Evolutionary conservation across 2,888 invertebrate genomes (phyloP).

Genomic region (Dermolepida albohirtum): DNA sequence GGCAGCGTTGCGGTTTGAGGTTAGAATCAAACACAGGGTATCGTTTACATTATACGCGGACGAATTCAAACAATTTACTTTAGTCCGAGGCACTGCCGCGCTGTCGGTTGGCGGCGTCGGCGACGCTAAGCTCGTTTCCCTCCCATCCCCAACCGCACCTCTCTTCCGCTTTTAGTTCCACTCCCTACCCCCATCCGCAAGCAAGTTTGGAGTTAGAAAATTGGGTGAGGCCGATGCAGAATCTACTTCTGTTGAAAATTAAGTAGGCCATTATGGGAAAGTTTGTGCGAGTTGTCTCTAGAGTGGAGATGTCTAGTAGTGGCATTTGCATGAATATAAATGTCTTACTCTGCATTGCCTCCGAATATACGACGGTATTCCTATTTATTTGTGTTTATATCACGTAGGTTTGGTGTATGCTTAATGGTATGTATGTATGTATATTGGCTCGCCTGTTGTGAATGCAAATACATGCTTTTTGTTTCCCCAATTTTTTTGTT

Average conservation of each 20-base stretch:
- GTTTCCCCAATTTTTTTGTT: too few species aligned
- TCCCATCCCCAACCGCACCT: background rate
- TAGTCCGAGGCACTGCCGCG: slow-evolving; percentile 11
- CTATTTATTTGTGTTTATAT: slow-evolving; percentile 6
- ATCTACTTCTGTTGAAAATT: slow-evolving; percentile 28
- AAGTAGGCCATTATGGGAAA: slow-evolving; percentile 37
- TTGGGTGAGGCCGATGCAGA: slow-evolving; percentile 9
- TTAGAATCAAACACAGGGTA: slow-evolving; percentile 45
- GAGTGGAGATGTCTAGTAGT: background rate
- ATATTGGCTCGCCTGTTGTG: background rate
- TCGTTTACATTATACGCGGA: slow-evolving; percentile 47
- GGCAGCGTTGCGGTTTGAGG: slow-evolving; percentile 40
- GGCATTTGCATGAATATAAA: slow-evolving; percentile 36
- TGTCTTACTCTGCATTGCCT: slow-evolving; percentile 11
- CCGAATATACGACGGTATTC: slow-evolving; percentile 15
- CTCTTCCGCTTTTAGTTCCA: background rate
- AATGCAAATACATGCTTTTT: too few species aligned
- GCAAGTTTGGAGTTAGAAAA: background rate
- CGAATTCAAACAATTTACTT: slow-evolving; percentile 47
- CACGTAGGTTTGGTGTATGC: background rate
- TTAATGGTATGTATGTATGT: background rate
- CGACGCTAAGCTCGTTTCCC: slow-evolving; percentile 6
- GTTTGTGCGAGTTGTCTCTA: slow-evolving; percentile 27
- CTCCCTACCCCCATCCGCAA: background rate
- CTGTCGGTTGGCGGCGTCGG: background rate